Evolutionary conservation across 2,888 invertebrate species (phyloP).

Genomic region (Plagodis dolabraria): DNA sequence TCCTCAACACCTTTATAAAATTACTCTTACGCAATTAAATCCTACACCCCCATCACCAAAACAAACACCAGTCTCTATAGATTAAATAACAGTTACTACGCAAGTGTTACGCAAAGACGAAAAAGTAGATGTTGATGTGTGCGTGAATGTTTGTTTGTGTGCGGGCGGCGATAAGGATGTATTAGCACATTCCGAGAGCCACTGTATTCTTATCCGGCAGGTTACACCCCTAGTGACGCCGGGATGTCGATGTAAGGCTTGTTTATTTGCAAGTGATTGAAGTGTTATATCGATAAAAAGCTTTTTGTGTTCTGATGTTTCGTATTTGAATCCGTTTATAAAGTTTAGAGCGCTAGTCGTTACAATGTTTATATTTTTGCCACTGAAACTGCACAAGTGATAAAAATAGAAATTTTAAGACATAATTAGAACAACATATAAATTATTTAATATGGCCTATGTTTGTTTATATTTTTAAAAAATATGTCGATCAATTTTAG

Average conservation of each 20-base stretch:
- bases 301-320: too few species aligned
- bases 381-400: too few species aligned
- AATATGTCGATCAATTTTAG: too few species aligned
- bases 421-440: too few species aligned
- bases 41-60: neutral
- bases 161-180: conserved; percentile 75
- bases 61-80: neutral
- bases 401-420: too few species aligned
- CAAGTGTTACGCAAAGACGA: neutral
- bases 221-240: conserved; percentile 79
- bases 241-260: conserved; percentile 36
- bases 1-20: neutral
- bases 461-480: too few species aligned
- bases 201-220: conserved; percentile 84
- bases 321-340: too few species aligned
- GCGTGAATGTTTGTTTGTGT: conserved; percentile 46
- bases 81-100: neutral
- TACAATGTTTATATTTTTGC: too few species aligned
- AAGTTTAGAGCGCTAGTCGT: too few species aligned
- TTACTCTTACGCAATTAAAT: neutral
- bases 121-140: conserved; percentile 21
- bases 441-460: too few species aligned
- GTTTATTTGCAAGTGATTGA: conserved; percentile 36
- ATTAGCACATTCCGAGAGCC: conserved; percentile 82
- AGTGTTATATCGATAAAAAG: conserved; percentile 13